A percentile compares a stretch with the other conserved stretches of the same genome.
Evolutionary conservation across 2,797 vertebrate genomes (phyloP).

Genomic region (Galagoides demidoff): DNA sequence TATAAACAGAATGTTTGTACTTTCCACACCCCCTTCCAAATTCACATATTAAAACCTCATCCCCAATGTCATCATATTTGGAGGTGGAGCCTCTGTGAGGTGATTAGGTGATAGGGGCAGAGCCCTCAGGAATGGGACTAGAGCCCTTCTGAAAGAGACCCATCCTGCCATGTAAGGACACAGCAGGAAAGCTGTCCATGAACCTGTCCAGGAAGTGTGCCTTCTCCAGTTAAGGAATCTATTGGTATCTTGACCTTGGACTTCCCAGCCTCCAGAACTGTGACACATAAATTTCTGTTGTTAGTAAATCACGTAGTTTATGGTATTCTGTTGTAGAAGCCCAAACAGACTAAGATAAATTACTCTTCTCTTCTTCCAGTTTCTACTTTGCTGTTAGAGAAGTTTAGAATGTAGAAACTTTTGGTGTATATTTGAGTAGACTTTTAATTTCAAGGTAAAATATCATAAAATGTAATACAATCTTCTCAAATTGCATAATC

Average conservation of each 20-base stretch:
- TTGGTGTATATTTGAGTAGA: background rate
- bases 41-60: background rate
- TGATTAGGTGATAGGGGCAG: background rate
- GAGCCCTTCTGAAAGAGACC: background rate
- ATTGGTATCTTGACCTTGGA: background rate
- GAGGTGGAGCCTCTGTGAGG: background rate
- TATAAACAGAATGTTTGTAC: background rate
- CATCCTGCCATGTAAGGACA: background rate
- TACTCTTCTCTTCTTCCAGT: background rate
- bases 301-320: background rate
- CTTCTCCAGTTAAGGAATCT: background rate
- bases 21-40: background rate
- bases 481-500: background rate
- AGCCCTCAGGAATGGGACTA: background rate
- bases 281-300: background rate
- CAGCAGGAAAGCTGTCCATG: background rate
- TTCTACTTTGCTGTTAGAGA: background rate
- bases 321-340: background rate
- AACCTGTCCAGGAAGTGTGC: background rate
- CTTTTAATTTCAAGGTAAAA: constrained; percentile 46
- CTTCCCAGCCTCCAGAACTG: background rate
- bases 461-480: background rate
- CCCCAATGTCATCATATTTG: background rate
- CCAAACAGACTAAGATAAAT: background rate
- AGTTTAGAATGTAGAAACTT: background rate